Evolutionary conservation across 2,888 invertebrate genomes (phyloP).

Genomic region (Peribatodes rhomboidaria): DNA sequence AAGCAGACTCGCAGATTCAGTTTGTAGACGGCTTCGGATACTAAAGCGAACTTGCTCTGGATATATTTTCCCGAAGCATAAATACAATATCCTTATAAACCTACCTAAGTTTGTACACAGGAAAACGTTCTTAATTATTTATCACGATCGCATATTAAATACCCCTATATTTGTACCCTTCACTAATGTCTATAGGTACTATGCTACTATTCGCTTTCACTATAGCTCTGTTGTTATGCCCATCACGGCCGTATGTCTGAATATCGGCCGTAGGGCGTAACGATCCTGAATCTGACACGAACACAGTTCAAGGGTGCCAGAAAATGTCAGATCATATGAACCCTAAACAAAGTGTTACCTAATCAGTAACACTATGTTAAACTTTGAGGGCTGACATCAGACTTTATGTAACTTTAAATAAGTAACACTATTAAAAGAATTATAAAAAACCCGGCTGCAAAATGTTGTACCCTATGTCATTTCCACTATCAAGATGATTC

Average conservation of each 20-base stretch:
- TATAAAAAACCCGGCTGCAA: too few relatives aligned
- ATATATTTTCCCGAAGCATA: neutral
- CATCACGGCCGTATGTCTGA: conserved; percentile 28
- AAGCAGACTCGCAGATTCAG: too few relatives aligned
- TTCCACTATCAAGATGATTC: too few relatives aligned
- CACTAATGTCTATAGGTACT: neutral
- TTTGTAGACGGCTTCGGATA: neutral
- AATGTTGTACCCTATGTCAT: too few relatives aligned
- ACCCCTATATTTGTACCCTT: neutral
- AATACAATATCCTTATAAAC: neutral
- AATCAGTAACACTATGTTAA: too few relatives aligned
- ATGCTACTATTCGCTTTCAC: neutral
- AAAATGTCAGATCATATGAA: conserved; percentile 8
- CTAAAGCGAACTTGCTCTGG: neutral
- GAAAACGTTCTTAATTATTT: neutral
- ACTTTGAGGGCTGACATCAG: too few relatives aligned
- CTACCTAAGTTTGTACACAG: neutral
- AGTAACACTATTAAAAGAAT: too few relatives aligned
- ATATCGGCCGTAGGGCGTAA: conserved; percentile 18
- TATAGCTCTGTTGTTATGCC: conserved; percentile 7
- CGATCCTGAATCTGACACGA: conserved; percentile 23
- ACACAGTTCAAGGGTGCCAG: conserved; percentile 25
- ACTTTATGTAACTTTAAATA: too few relatives aligned
- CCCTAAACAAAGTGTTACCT: conserved; percentile 3
- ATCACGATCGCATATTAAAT: neutral